Evolutionary conservation across 1,140 invertebrate genomes (phyloP).

Genomic region (Himalopsyche phryganea): DNA sequence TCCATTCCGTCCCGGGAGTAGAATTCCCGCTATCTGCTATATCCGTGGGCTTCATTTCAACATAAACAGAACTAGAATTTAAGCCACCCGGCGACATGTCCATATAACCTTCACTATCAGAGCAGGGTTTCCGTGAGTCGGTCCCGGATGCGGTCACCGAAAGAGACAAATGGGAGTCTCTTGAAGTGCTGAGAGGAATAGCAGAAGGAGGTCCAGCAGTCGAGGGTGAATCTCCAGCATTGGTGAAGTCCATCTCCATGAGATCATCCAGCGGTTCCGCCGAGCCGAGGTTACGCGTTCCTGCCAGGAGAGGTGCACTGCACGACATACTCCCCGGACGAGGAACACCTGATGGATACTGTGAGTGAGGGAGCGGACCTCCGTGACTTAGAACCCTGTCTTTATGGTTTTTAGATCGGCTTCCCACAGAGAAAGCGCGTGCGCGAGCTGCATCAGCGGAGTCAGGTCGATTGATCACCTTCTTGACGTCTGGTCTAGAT

Average conservation of each 20-base stretch:
- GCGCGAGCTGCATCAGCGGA: conserved; percentile 47
- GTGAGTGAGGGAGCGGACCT: conserved; percentile 37
- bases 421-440: conserved; percentile 69
- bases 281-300: conserved; percentile 55
- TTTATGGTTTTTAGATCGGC: conserved; percentile 54
- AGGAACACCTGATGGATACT: conserved; percentile 7
- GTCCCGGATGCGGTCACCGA: conserved; percentile 15
- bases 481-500: conserved; percentile 61
- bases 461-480: conserved; percentile 35
- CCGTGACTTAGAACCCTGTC: conserved; percentile 38
- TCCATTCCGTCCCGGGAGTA: conserved; percentile 15
- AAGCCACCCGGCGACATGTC: conserved; percentile 53
- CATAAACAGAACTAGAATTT: conserved; percentile 32
- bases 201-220: conserved; percentile 43
- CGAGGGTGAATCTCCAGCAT: conserved; percentile 38
- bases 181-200: conserved; percentile 39
- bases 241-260: conserved; percentile 77
- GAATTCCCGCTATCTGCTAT: conserved; percentile 17
- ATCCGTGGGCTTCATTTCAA: conserved; percentile 37
- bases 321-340: conserved; percentile 51
- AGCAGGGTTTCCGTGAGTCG: conserved; percentile 27
- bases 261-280: conserved; percentile 69
- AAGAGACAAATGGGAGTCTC: conserved; percentile 9
- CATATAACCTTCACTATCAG: conserved; percentile 54
- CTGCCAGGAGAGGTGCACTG: conserved; percentile 56